Evolutionary conservation across 2,888 invertebrate species (phyloP).

Genomic region (Drosophila emarginata): DNA sequence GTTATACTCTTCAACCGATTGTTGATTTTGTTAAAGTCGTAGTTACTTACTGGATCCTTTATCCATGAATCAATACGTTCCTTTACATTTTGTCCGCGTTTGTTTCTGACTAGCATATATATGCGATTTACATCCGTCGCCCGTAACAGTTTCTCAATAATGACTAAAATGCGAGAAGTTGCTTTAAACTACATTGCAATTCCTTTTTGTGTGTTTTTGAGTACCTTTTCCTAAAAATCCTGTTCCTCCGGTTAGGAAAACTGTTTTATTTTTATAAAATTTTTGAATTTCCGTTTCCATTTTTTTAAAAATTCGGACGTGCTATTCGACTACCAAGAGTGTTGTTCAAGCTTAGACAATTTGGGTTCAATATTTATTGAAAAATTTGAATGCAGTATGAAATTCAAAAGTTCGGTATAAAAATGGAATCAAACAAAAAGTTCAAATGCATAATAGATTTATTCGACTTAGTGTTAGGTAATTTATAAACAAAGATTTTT

Average conservation of each 20-base stretch:
- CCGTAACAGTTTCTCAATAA: conserved; percentile 85
- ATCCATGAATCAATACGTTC: conserved; percentile 87
- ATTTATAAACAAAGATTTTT: no score
- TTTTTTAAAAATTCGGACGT: background rate
- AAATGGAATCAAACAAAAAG: background rate
- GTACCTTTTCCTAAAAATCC: conserved; percentile 83
- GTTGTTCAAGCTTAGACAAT: background rate
- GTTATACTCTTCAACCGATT: background rate
- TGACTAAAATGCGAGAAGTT: conserved; percentile 77
- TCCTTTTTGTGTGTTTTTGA: background rate
- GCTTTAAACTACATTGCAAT: background rate
- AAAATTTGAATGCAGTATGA: background rate
- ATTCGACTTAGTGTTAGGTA: no score
- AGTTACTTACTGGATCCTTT: conserved; percentile 85
- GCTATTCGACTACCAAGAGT: background rate
- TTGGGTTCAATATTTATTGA: background rate
- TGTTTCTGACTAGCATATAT: conserved; percentile 85
- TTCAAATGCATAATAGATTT: no score
- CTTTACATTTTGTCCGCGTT: conserved; percentile 86
- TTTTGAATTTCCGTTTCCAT: conserved; percentile 82
- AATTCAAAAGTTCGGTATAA: background rate
- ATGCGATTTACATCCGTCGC: conserved; percentile 84
- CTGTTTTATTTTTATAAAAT: conserved; percentile 85
- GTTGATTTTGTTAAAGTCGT: background rate
- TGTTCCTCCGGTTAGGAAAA: conserved; percentile 86